A percentile compares a stretch with the other conserved stretches of the same genome.
Evolutionary conservation across 2,888 invertebrate species (phyloP).

Genomic region (Nomada ferruginata): DNA sequence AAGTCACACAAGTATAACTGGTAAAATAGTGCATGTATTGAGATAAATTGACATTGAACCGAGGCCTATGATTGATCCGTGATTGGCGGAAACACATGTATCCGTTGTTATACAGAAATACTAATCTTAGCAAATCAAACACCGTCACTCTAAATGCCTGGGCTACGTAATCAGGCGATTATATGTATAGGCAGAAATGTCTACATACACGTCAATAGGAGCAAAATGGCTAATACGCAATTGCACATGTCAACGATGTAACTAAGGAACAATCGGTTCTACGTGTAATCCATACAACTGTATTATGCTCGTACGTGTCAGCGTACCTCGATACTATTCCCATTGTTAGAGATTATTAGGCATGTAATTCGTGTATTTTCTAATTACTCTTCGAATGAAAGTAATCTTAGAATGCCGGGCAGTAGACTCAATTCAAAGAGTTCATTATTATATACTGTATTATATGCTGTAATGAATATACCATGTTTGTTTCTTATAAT

Average conservation of each 20-base stretch:
- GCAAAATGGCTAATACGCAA: conserved; percentile 27
- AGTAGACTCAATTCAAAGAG: too few species aligned
- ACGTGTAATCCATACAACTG: conserved; percentile 5
- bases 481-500: too few species aligned
- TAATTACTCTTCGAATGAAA: too few species aligned
- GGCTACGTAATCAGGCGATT: conserved; percentile 11
- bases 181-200: not conserved
- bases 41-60: not conserved
- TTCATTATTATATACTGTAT: too few species aligned
- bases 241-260: conserved; percentile 5
- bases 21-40: not conserved
- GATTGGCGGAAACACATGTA: conserved; percentile 29
- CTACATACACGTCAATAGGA: not conserved
- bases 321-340: not conserved
- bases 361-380: too few species aligned
- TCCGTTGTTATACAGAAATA: conserved; percentile 16
- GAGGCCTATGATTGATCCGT: conserved; percentile 11
- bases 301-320: not conserved
- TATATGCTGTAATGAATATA: too few species aligned
- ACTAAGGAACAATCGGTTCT: conserved; percentile 22
- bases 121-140: conserved; percentile 24
- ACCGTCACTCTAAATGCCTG: conserved; percentile 6
- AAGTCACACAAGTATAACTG: too few species aligned
- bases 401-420: too few species aligned
- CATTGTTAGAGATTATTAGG: not conserved